Evolutionary conservation across 1,140 invertebrate species (phyloP).

Genomic region (Chymomyza costata): DNA sequence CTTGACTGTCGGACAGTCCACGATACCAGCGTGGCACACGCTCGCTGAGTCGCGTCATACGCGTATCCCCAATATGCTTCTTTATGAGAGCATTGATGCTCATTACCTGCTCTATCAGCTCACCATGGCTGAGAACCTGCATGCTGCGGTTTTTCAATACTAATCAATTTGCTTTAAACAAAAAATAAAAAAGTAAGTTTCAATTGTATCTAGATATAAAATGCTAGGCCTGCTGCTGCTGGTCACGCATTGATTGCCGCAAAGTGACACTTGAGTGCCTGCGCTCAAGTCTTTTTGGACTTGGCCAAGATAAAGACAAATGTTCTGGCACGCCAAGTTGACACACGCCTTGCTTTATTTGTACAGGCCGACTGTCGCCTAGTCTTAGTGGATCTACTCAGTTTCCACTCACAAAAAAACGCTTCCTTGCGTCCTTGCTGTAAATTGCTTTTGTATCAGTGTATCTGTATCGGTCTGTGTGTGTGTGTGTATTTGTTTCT

Average conservation of each 20-base stretch:
- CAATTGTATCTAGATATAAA: too few relatives aligned
- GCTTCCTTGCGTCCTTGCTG: background rate
- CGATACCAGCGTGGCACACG: slow-evolving; percentile 46
- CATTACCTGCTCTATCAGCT: background rate
- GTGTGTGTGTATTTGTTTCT: slow-evolving; percentile 6
- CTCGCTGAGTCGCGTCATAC: background rate
- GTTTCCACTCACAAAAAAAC: slow-evolving; percentile 15
- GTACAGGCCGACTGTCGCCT: slow-evolving; percentile 24
- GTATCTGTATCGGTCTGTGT: slow-evolving; percentile 12
- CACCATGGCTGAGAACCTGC: slow-evolving; percentile 15
- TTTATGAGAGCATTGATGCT: slow-evolving; percentile 1
- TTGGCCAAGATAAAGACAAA: slow-evolving; percentile 36
- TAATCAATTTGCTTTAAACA: slow-evolving; percentile 7
- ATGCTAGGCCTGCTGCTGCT: background rate
- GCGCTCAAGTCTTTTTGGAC: too few relatives aligned
- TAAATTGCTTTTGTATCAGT: background rate
- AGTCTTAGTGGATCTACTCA: background rate
- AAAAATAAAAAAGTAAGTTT: background rate
- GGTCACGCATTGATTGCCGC: slow-evolving; percentile 7
- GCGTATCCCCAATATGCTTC: background rate
- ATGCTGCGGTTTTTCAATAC: background rate
- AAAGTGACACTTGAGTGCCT: too few relatives aligned
- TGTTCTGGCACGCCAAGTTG: slow-evolving; percentile 17
- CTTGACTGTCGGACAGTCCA: slow-evolving; percentile 34
- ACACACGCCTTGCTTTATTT: slow-evolving; percentile 12